Evolutionary conservation across 1,140 invertebrate genomes (phyloP).

Genomic region (Nomia melanderi): DNA sequence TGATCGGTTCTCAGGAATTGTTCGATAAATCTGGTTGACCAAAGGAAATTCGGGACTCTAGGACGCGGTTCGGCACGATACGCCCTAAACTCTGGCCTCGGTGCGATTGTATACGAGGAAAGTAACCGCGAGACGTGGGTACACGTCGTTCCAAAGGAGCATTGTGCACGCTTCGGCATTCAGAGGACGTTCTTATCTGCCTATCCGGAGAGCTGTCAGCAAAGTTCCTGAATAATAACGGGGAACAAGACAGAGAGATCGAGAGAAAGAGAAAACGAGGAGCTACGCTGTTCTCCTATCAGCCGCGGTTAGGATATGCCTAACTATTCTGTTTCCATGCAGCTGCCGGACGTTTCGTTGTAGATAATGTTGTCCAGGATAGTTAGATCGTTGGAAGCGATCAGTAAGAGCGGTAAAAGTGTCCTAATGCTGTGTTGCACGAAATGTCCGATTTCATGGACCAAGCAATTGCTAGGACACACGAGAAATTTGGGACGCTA

Average conservation of each 20-base stretch:
- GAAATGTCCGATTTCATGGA: background rate
- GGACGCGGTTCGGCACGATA: background rate
- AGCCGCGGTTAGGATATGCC: slow-evolving; percentile 77
- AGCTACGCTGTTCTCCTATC: slow-evolving; percentile 73
- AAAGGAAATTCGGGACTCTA: slow-evolving; percentile 38
- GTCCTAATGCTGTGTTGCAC: slow-evolving; percentile 40
- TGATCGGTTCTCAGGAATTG: background rate
- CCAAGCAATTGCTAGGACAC: background rate
- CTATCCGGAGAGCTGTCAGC: slow-evolving; percentile 81
- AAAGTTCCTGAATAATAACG: slow-evolving; percentile 82
- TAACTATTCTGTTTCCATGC: slow-evolving; percentile 77
- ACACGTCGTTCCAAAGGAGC: slow-evolving; percentile 62
- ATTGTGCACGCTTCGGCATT: slow-evolving; percentile 79
- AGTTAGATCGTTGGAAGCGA: slow-evolving; percentile 64
- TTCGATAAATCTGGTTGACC: slow-evolving; percentile 26
- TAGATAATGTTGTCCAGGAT: slow-evolving; percentile 73
- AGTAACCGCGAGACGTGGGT: slow-evolving; percentile 63
- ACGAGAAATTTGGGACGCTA: background rate
- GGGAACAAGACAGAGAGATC: slow-evolving; percentile 52
- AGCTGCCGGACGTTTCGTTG: slow-evolving; percentile 75
- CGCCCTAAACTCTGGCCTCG: slow-evolving; percentile 45
- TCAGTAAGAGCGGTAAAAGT: slow-evolving; percentile 48
- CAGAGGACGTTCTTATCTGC: slow-evolving; percentile 80
- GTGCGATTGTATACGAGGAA: slow-evolving; percentile 48
- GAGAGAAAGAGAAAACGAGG: slow-evolving; percentile 57